Evolutionary conservation across 2,797 vertebrate species (phyloP).

Genomic region (Distichodus sexfasciatus): DNA sequence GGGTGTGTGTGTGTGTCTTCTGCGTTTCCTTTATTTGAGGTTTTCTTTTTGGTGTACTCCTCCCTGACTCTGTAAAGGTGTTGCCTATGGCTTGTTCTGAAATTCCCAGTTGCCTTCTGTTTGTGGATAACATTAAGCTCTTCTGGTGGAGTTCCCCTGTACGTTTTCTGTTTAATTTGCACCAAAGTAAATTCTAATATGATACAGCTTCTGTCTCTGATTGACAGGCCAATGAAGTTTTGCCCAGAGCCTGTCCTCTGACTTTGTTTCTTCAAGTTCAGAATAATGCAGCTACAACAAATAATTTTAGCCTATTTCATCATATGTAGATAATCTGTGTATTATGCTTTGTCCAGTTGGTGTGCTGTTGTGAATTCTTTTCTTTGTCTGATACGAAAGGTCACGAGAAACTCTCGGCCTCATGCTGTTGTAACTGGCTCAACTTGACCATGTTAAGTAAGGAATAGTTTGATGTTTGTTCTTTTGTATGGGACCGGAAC

Average conservation of each 20-base stretch:
- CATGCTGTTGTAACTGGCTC: constrained; percentile 39
- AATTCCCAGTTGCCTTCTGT: too few relatives aligned
- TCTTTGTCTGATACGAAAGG: constrained; percentile 27
- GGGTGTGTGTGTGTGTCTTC: not conserved
- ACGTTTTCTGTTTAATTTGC: not conserved
- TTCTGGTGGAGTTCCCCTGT: too few relatives aligned
- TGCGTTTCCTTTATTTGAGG: not conserved
- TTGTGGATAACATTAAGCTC: too few relatives aligned
- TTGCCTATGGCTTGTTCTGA: too few relatives aligned
- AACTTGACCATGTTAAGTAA: constrained; percentile 41
- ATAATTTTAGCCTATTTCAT: not conserved
- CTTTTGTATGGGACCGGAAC: constrained; percentile 47
- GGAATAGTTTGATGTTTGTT: not conserved
- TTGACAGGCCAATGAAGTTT: not conserved
- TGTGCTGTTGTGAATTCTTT: not conserved
- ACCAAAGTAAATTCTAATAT: not conserved
- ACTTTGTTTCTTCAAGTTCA: not conserved
- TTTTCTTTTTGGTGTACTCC: not conserved
- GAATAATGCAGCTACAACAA: constrained; percentile 21
- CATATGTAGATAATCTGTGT: not conserved
- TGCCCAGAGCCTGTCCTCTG: not conserved
- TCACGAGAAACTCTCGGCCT: constrained; percentile 36
- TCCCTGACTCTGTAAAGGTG: too few relatives aligned
- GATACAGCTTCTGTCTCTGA: not conserved
- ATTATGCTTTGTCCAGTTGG: not conserved